A percentile compares a stretch with the other conserved stretches of the same genome.
These are phyloP conservation scores for Phacellophora camtschatica DNA, from an alignment of 30 jellyfish, hydroid and myxozoan genomes.

Conservation along the genomic window DNA sequence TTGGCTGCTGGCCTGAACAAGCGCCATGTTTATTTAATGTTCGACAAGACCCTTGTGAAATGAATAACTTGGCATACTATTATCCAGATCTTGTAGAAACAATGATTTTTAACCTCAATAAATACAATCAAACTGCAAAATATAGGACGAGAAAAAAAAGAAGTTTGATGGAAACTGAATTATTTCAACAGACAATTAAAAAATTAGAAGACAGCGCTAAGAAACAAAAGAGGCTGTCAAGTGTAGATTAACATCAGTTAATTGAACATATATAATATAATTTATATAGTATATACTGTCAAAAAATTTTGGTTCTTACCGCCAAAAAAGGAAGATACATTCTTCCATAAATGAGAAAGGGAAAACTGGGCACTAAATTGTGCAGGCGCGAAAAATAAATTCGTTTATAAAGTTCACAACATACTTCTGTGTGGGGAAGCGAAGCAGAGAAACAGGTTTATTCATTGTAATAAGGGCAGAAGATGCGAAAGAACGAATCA, in stretches of 20 bases:
- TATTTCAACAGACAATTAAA: slow-evolving; percentile 6
- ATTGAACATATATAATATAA: no score
- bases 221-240: neutral
- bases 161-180: slow-evolving; percentile 12
- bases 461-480: no score
- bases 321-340: no score
- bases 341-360: no score
- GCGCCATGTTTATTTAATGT: slow-evolving; percentile 96
- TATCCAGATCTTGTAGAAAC: slow-evolving; percentile 97
- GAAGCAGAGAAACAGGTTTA: no score
- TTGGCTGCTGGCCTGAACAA: slow-evolving; percentile 97
- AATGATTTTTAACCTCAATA: slow-evolving; percentile 62
- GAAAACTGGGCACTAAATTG: no score
- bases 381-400: no score
- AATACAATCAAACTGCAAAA: slow-evolving; percentile 75
- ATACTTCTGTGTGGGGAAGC: no score
- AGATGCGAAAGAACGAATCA: no score
- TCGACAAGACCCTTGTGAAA: slow-evolving; percentile 97
- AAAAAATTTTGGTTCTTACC: no score
- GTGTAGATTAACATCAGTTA: neutral
- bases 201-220: slow-evolving; percentile 4
- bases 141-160: slow-evolving; percentile 52
- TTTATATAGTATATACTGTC: no score
- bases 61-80: slow-evolving; percentile 86
- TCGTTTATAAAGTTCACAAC: no score